Evolutionary conservation across 2,797 vertebrate species (phyloP), one percentile per base, ranked within the genome.

Genomic region (Darevskia mixta): DNA sequence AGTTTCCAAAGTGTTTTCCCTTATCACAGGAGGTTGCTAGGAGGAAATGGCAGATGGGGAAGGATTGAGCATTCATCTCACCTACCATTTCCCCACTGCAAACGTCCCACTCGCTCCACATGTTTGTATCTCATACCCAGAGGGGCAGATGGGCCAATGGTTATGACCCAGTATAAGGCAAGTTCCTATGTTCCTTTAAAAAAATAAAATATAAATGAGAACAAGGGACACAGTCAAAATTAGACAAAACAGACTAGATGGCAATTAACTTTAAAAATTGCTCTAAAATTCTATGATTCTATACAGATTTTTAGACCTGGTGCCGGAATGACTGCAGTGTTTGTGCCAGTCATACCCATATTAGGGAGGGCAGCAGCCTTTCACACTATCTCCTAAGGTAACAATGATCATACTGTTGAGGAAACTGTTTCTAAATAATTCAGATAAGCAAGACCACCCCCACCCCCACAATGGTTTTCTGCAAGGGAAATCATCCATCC

Each of bases 361-460:
- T 18, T 18, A 32, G n/a, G 61, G 20, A 64, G 5, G 20, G 20
- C 1, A 35, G 35, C n/a, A 32, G 17, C 71, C 17, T 73, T 73
- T 15, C 32, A 35, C 35, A 15, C 6, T 8, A 73, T 73, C 20
- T 27, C 38, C 58, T 27, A 71, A 45, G 83, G 93, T 72, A 88
- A 25, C 17, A 23, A 84, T 82, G 77, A 1, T 72, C 43, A 35
- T 43, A 29, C 27, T 43, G 69, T 64, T 18, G 13, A 86, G 45
- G 29, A 91, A 82, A 77, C 8, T 80, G 85, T 66, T 72, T 90
- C 82, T 90, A 87, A 91, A 86, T 5, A 91, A 91, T n/a, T 5
- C 25, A 86, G 81, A 91, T 69, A 49, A 91, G 83, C 2, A 69
- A 87, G 67, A 38, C 83, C 71, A 87, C 86, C 55, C 81, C 83